Base-by-base conservation (phyloP, 2,113 vertebrate species). In the Scatophagus argus region DNA sequence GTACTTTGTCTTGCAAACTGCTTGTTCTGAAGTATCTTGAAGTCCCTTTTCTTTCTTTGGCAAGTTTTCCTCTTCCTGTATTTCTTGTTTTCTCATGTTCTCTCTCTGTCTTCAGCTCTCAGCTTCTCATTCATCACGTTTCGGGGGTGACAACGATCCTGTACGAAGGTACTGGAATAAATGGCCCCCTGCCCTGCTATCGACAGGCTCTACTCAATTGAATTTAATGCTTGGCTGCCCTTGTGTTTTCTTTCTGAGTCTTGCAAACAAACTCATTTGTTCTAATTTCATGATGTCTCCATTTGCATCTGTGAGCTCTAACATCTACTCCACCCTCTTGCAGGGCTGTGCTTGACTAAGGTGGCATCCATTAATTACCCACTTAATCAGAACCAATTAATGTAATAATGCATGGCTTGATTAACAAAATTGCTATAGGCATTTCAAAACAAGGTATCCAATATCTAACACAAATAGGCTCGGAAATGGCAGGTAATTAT, bases 171-270 rank as follows among this genome's bases (percentile, higher is more conserved):
- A 66, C 63, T 58, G 77, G 64, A 88, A 93, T 86, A 91, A 91
- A 92, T 82, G 84, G 74, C 74, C 78, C 63, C 46, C 69, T 87
- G 74, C 87, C 68, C 83, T 54, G 69, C 75, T 90, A 92, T 89
- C 54, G 82, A 78, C 87, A 90, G 78, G 62, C 61, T 61, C 60
- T 44, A 49, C 75, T 91, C 92, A 89, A 83, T 91, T 92, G 73
- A 82, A 79, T 87, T 84, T 81, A 92, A 93, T 83, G 86, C 84
- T 86, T 69, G 90, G 86, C 81, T 91, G 88, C 88, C 77, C 84
- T 88, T 72, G 71, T 84, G 74, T 89, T 87, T 76, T 87, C 73
- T 65, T 23, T 39, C 65, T 84, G 63, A 54, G 64, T 78, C 74
- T 67, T 8, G 31, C 80, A 91, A 81, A 89, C 81, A 84, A 82